Percentiles rank a stretch among this genome's conserved stretches.
Conservation (phyloP, 2,888 invertebrate species). For the Mimachlamys varia region DNA sequence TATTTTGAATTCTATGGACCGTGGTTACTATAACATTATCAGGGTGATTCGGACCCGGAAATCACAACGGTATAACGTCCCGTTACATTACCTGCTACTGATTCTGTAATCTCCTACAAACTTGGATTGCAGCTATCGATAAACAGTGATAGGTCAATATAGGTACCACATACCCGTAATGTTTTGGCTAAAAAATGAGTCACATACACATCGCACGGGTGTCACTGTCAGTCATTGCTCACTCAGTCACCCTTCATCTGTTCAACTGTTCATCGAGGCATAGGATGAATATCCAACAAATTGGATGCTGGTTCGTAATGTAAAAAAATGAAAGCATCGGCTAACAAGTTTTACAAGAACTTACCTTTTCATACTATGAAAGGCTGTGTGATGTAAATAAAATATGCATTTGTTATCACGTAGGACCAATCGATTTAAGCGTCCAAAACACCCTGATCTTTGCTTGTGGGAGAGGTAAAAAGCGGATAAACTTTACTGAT, state of each 20-base stretch:
- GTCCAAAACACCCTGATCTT: background rate
- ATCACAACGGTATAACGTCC: no score
- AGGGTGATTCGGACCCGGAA: no score
- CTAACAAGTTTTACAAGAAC: background rate
- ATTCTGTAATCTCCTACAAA: no score
- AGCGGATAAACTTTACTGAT: background rate
- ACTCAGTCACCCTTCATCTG: background rate
- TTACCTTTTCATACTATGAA: conserved; percentile 4
- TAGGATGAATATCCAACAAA: background rate
- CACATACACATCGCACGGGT: background rate
- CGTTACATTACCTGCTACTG: no score
- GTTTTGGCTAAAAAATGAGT: background rate
- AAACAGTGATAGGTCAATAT: no score
- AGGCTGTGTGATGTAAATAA: conserved; percentile 22
- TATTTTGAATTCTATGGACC: no score
- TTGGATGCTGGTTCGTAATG: background rate
- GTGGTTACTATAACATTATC: no score
- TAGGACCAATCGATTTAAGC: background rate
- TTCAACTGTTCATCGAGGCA: background rate
- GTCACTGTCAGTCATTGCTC: no score
- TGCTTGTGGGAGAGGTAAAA: background rate
- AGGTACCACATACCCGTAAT: background rate
- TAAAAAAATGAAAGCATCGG: background rate
- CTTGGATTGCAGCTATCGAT: no score
- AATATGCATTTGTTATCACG: conserved; percentile 15